A percentile compares a stretch with the other conserved stretches of the same genome.
phyloP scores from a whole-genome alignment of 2,797 vertebrate genomes.

The Thalassophryne amazonica region DNA sequence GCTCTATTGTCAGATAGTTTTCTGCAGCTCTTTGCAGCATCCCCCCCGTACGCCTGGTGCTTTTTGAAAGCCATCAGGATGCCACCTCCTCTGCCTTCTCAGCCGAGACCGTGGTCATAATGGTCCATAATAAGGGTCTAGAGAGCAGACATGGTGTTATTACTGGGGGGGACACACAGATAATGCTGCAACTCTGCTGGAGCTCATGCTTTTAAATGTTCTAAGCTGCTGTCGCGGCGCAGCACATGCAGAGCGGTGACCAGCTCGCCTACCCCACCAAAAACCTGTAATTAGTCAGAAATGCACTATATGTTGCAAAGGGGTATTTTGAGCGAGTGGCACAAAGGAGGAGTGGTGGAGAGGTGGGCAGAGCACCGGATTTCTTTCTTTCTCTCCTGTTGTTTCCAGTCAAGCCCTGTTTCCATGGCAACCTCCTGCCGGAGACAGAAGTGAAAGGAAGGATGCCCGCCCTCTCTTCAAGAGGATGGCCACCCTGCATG shows the following conservation, averaged over 20 bases:
- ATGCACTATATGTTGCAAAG: slow-evolving; percentile 50
- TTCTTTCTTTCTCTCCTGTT: slow-evolving; percentile 82
- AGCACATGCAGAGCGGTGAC: slow-evolving; percentile 65
- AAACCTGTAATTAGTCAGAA: slow-evolving; percentile 74
- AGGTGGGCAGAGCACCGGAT: slow-evolving; percentile 75
- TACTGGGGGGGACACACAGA: slow-evolving; percentile 39
- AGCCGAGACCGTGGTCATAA: slow-evolving; percentile 66
- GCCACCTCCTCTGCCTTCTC: slow-evolving; percentile 62
- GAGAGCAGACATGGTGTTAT: slow-evolving; percentile 66
- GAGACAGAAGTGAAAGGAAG: slow-evolving; percentile 81
- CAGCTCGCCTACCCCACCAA: slow-evolving; percentile 45
- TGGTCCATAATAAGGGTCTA: slow-evolving; percentile 70
- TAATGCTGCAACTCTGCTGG: slow-evolving; percentile 49
- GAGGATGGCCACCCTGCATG: slow-evolving; percentile 79
- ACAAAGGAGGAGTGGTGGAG: slow-evolving; percentile 75
- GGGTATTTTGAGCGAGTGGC: slow-evolving; percentile 67
- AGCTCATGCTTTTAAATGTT: slow-evolving; percentile 62
- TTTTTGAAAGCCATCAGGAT: slow-evolving; percentile 64
- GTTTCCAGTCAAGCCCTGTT: slow-evolving; percentile 85
- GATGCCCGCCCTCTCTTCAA: slow-evolving; percentile 76
- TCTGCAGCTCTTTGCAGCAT: slow-evolving; percentile 15
- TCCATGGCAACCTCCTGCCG: slow-evolving; percentile 82
- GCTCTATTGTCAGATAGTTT: slow-evolving; percentile 14
- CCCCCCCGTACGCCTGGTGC: slow-evolving; percentile 23
- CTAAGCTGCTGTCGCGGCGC: slow-evolving; percentile 40